Conservation (phyloP, 2,888 invertebrate species). For the Erebia ligea region DNA sequence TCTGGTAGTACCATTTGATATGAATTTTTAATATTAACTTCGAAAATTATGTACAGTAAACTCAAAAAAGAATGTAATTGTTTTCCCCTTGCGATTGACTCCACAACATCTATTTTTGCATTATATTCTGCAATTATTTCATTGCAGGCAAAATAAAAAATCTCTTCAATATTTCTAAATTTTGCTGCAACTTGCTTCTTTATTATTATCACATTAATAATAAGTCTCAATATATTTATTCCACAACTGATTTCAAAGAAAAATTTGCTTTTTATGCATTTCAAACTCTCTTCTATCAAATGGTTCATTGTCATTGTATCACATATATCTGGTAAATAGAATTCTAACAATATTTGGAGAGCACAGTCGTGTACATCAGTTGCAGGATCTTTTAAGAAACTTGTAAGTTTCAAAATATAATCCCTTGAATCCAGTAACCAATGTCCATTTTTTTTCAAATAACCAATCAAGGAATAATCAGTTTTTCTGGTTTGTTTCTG, state of each 20-base stretch:
- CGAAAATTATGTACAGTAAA: slow-evolving; percentile 61
- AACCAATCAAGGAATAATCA: slow-evolving; percentile 60
- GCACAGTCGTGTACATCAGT: slow-evolving; percentile 85
- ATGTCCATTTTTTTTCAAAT: slow-evolving; percentile 60
- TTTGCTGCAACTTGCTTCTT: slow-evolving; percentile 46
- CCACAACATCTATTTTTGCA: slow-evolving; percentile 69
- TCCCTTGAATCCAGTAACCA: slow-evolving; percentile 70
- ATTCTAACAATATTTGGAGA: slow-evolving; percentile 73
- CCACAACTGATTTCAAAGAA: slow-evolving; percentile 85
- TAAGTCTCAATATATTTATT: slow-evolving; percentile 78
- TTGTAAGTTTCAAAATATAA: slow-evolving; percentile 73
- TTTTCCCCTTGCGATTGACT: slow-evolving; percentile 74
- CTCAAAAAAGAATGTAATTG: slow-evolving; percentile 79
- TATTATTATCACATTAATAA: slow-evolving; percentile 64
- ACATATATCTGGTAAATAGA: slow-evolving; percentile 66
- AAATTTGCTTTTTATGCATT: slow-evolving; percentile 81
- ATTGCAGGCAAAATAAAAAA: slow-evolving; percentile 62
- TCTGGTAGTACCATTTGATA: slow-evolving; percentile 51
- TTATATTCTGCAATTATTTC: slow-evolving; percentile 55
- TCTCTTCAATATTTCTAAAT: slow-evolving; percentile 58
- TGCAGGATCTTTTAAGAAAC: slow-evolving; percentile 82
- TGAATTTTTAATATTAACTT: slow-evolving; percentile 53
- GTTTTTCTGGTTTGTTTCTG: slow-evolving; percentile 53
- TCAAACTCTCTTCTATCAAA: slow-evolving; percentile 66
- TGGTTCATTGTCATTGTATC: slow-evolving; percentile 52